Evolutionary conservation across 2,113 vertebrate species (phyloP).

Genomic region (Perognathus longimembris): DNA sequence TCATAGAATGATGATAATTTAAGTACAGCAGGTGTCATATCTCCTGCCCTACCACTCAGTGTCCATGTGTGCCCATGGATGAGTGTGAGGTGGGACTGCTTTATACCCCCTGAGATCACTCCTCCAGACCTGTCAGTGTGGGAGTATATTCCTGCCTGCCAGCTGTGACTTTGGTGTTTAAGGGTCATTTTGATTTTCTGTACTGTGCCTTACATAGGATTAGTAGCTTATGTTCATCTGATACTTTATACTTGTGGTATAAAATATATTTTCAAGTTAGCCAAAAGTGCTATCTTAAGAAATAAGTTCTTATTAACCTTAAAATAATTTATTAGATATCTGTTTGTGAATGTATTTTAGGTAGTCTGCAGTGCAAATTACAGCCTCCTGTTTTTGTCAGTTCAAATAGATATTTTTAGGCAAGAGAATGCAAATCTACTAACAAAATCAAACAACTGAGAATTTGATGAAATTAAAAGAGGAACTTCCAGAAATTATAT

Average conservation of each 20-base stretch:
- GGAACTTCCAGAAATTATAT: neutral
- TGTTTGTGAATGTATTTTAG: neutral
- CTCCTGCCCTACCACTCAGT: neutral
- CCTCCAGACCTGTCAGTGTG: neutral
- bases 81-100: neutral
- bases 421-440: neutral
- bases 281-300: neutral
- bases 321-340: neutral
- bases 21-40: neutral
- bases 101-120: neutral
- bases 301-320: neutral
- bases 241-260: neutral
- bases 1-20: neutral
- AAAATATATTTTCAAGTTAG: constrained; percentile 28
- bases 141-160: neutral
- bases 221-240: neutral
- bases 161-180: neutral
- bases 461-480: neutral
- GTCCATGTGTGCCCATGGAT: neutral
- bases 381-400: neutral
- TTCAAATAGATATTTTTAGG: neutral
- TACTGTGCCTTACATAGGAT: neutral
- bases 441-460: neutral
- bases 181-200: constrained; percentile 13
- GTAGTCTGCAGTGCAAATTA: neutral